Evolutionary conservation across 2,888 invertebrate species (phyloP), one percentile per base, ranked within the genome.

Genomic region (Scaptomyza flava): DNA sequence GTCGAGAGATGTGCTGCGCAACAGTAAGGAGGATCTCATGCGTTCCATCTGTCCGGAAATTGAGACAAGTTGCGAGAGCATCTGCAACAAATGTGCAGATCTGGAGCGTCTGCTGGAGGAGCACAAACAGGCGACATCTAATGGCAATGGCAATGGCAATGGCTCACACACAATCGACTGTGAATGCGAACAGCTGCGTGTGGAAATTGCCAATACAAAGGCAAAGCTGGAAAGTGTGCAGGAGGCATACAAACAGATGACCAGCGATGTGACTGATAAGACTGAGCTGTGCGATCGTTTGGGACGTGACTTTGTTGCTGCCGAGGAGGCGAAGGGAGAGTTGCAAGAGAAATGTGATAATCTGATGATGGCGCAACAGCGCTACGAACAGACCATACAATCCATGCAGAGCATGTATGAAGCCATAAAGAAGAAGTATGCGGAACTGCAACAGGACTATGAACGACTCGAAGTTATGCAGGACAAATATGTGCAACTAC

Each of bases 11-110:
- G 78, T 81, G 34, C 56, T 88, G 2, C 77, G 78, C 9, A 85
- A 85, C 36, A 83, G 88, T 17, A 89, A 88, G 63, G 88, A 89
- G 20, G 89, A 80, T 17, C 72, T 84, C 1, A 69, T 90, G 72
- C 86, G 79, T 12, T 68, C 81, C 36, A 81, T 90, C 1, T 78
- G 76, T 41, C 75, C 66, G 3, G 70, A 65, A 0, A 52, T 76
- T 1, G 72, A 81, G 54, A 33, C 51, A 38, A 77, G 47, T 36
- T 80, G 82, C 43, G 78, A 77, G 27, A 43, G 41, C 6, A 77
- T 87, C 5, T 90, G 90, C 53, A 53, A 71, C 5, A 90, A 85
- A 60, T 90, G 90, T 52, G 74, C 71, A 27, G 83, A 90, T 38
- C 46, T 90, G n/a, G 77, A 84, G 34, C 78, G 63, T 3, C 30